These are phyloP conservation scores for Aporophyla lueneburgensis DNA, from an alignment of 2,888 invertebrate genomes.

Conservation along the genomic window DNA sequence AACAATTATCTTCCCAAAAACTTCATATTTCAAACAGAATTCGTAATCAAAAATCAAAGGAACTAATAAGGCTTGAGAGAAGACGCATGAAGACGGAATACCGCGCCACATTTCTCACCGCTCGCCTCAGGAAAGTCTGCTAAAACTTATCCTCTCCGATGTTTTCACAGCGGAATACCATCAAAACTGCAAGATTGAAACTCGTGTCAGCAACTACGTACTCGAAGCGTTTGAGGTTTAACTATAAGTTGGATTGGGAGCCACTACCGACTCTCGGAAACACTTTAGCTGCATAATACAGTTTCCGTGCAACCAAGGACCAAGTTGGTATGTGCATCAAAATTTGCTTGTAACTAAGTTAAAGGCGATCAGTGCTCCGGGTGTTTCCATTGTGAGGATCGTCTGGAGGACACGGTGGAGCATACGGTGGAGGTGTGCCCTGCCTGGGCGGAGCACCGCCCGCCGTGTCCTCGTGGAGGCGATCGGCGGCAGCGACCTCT, in stretches of 20 bases:
- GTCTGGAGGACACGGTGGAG: no score
- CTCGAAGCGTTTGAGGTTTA: conserved; percentile 33
- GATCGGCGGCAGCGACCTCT: no score
- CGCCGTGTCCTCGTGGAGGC: no score
- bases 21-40: not conserved
- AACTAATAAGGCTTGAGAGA: conserved; percentile 14
- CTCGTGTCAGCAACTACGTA: conserved; percentile 31
- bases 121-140: not conserved
- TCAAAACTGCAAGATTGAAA: conserved; percentile 28
- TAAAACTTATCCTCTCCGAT: conserved; percentile 20
- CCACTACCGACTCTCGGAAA: conserved; percentile 20
- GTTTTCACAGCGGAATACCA: conserved; percentile 24
- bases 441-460: no score
- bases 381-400: no score
- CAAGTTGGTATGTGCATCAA: conserved; percentile 34
- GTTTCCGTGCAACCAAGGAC: conserved; percentile 16
- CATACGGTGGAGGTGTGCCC: no score
- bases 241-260: conserved; percentile 40
- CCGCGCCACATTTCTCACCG: conserved; percentile 3
- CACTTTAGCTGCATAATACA: conserved; percentile 49
- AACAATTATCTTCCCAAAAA: not conserved
- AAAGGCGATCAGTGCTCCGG: no score
- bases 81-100: conserved; percentile 11
- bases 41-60: conserved; percentile 10
- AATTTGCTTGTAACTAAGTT: conserved; percentile 29